Conservation (phyloP, 2,797 vertebrate species). For the Takifugu ocellatus region DNA sequence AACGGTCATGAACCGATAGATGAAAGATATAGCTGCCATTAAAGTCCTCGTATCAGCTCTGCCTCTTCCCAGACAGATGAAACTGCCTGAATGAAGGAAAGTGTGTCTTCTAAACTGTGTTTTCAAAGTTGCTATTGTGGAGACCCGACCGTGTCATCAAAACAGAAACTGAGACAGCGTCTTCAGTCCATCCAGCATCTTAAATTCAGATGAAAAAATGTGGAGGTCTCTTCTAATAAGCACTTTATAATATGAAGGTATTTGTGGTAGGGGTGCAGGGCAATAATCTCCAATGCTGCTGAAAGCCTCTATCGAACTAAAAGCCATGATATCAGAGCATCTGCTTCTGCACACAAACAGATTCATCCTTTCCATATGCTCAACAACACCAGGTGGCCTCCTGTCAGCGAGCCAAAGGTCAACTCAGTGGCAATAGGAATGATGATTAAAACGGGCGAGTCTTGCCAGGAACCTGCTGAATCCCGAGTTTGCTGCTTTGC, state of each 20-base stretch:
- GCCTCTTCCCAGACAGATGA: no score
- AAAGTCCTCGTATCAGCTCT: no score
- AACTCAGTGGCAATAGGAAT: conserved; percentile 43
- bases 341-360: conserved; percentile 21
- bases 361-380: conserved; percentile 28
- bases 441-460: conserved; percentile 38
- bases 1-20: no score
- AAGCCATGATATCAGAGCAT: conserved; percentile 1
- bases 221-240: no score
- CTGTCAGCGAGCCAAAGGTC: conserved; percentile 46
- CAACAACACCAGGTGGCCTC: conserved; percentile 25
- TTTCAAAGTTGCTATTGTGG: no score
- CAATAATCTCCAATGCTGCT: not conserved
- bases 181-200: not conserved
- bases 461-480: no score
- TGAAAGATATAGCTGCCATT: no score
- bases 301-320: no score
- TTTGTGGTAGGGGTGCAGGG: no score
- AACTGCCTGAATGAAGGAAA: not conserved
- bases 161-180: not conserved
- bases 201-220: not conserved
- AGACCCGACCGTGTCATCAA: not conserved
- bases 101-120: not conserved
- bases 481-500: no score
- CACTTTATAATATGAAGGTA: no score